Evolutionary conservation across 2,888 invertebrate genomes (phyloP).

Genomic region (Thymelicus acteon): DNA sequence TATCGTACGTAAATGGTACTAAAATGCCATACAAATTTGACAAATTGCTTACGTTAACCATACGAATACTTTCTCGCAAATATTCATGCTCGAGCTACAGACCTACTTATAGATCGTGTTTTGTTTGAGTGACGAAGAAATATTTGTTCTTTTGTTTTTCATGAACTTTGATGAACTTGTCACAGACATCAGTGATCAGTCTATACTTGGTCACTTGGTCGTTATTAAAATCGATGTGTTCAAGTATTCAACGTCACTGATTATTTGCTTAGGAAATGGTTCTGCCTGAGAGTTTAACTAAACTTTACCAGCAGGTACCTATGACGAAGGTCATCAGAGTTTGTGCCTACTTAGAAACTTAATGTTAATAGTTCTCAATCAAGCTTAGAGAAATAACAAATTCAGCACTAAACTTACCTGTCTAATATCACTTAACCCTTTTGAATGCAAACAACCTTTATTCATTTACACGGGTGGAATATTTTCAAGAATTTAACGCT

Average conservation of each 20-base stretch:
- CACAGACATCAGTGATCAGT: too few species aligned
- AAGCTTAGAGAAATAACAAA: not conserved
- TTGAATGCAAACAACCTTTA: not conserved
- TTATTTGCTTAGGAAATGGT: not conserved
- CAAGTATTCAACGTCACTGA: not conserved
- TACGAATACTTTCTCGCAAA: too few species aligned
- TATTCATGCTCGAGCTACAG: too few species aligned
- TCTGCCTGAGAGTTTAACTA: not conserved
- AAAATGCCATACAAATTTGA: too few species aligned
- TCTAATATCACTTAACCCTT: not conserved
- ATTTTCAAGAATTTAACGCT: not conserved
- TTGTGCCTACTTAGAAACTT: not conserved
- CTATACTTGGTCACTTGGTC: too few species aligned
- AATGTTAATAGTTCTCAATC: not conserved
- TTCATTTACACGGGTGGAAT: not conserved
- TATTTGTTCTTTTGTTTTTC: too few species aligned
- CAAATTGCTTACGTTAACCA: too few species aligned
- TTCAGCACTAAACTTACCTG: not conserved
- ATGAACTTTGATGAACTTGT: too few species aligned
- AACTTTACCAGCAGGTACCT: not conserved
- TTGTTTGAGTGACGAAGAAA: too few species aligned
- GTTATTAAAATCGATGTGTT: not conserved
- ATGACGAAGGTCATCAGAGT: not conserved
- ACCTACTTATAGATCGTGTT: too few species aligned
- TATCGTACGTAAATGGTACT: too few species aligned